Conservation (phyloP, 2,797 vertebrate genomes). For the Odontamblyopus lacepedii region DNA sequence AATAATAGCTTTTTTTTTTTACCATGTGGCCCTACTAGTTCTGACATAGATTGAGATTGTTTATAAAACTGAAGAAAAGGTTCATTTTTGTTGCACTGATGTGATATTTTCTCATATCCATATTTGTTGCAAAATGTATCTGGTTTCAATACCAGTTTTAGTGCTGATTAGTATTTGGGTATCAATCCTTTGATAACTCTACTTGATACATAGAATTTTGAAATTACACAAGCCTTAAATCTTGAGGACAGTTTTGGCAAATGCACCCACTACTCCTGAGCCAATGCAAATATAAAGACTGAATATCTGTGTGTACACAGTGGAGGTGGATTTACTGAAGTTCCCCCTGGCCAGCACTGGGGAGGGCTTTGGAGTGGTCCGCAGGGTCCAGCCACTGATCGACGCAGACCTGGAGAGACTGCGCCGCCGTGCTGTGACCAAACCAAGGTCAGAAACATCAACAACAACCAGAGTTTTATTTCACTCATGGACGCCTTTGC, state of each 20-base stretch:
- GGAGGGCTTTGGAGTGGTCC: slow-evolving; percentile 84
- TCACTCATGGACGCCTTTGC: slow-evolving; percentile 10
- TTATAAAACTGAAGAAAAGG: no score
- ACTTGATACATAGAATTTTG: background rate
- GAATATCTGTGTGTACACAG: slow-evolving; percentile 63
- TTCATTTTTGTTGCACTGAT: background rate
- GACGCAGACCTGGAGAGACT: slow-evolving; percentile 82
- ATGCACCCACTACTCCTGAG: background rate
- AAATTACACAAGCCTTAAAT: background rate
- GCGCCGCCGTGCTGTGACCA: slow-evolving; percentile 74
- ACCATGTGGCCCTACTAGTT: no score
- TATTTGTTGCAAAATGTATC: no score
- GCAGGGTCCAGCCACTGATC: slow-evolving; percentile 81
- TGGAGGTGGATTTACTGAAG: slow-evolving; percentile 77
- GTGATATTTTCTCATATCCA: background rate
- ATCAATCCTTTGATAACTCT: background rate
- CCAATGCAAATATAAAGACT: background rate
- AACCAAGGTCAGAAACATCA: slow-evolving; percentile 80
- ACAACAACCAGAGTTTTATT: slow-evolving; percentile 17
- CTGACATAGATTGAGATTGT: background rate
- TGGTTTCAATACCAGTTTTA: background rate
- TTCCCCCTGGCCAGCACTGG: slow-evolving; percentile 88
- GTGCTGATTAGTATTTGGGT: background rate
- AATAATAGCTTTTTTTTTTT: background rate
- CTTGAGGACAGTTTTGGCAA: background rate